Evolutionary conservation across 2,113 vertebrate species (phyloP).

Genomic region (Empidonax alnorum): DNA sequence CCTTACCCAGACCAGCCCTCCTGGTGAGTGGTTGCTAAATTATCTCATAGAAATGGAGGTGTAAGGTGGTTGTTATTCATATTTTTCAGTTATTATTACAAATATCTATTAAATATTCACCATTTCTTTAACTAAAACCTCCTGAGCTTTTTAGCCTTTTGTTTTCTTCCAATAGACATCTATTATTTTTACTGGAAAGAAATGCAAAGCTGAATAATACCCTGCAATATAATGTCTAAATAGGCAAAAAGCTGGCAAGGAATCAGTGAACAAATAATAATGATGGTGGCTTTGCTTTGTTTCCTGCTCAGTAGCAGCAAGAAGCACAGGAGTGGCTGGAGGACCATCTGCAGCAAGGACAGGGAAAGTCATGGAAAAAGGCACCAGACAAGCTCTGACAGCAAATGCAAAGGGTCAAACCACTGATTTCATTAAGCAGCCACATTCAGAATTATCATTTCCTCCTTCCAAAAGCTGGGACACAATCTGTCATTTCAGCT

Average conservation of each 20-base stretch:
- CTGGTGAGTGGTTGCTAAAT: neutral
- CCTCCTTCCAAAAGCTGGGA: neutral
- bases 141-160: neutral
- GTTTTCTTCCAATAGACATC: neutral
- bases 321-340: neutral
- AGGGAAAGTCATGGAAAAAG: constrained; percentile 4
- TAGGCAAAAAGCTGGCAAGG: neutral
- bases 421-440: constrained; percentile 7
- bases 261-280: neutral
- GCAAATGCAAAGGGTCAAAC: neutral
- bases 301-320: constrained; percentile 37
- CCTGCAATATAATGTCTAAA: neutral
- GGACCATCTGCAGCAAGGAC: constrained; percentile 55
- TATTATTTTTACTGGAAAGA: neutral
- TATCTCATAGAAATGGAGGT: neutral
- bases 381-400: neutral
- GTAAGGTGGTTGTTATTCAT: neutral
- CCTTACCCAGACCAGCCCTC: neutral
- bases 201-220: neutral
- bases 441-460: neutral
- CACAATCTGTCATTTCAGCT: neutral
- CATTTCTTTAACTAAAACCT: neutral
- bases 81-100: neutral
- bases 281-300: constrained; percentile 10
- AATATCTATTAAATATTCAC: neutral